Evolutionary conservation across 1,140 invertebrate genomes (phyloP).

Genomic region (Tachypleus tridentatus): DNA sequence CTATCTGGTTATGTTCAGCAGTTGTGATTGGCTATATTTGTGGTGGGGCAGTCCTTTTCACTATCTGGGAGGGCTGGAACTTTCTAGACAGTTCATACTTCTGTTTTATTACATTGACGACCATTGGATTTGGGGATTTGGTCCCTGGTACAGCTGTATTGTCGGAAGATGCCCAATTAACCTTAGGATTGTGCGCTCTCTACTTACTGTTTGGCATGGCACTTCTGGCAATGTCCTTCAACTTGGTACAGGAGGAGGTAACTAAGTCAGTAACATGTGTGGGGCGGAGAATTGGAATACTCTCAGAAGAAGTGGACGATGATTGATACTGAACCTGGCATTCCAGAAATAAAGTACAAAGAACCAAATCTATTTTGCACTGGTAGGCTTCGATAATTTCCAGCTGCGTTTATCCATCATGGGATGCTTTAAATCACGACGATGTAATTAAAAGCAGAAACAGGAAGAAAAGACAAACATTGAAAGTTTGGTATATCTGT

Average conservation of each 20-base stretch:
- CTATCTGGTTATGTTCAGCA: slow-evolving; percentile 81
- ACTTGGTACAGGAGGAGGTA: slow-evolving; percentile 79
- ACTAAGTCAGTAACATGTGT: slow-evolving; percentile 54
- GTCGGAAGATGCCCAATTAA: slow-evolving; percentile 21
- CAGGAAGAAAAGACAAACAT: too few relatives aligned
- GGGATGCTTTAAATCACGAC: too few relatives aligned
- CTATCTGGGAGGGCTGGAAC: slow-evolving; percentile 60
- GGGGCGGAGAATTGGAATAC: slow-evolving; percentile 45
- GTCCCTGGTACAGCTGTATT: slow-evolving; percentile 52
- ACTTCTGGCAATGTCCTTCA: slow-evolving; percentile 83
- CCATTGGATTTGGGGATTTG: slow-evolving; percentile 89
- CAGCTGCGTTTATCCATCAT: too few relatives aligned
- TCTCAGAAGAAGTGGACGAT: slow-evolving; percentile 31
- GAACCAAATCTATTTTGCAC: too few relatives aligned
- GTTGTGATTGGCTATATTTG: slow-evolving; percentile 80
- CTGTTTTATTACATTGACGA: slow-evolving; percentile 90
- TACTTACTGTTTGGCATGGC: slow-evolving; percentile 79
- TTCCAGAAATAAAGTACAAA: too few relatives aligned
- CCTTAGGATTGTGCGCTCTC: slow-evolving; percentile 51
- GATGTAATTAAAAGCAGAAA: too few relatives aligned
- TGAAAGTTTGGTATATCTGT: too few relatives aligned
- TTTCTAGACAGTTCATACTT: slow-evolving; percentile 88
- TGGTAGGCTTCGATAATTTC: too few relatives aligned
- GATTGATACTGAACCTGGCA: not conserved
- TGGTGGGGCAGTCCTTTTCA: slow-evolving; percentile 72